Conservation (phyloP, 2,797 vertebrate species). For the Oryzias dopingdopingensis region DNA sequence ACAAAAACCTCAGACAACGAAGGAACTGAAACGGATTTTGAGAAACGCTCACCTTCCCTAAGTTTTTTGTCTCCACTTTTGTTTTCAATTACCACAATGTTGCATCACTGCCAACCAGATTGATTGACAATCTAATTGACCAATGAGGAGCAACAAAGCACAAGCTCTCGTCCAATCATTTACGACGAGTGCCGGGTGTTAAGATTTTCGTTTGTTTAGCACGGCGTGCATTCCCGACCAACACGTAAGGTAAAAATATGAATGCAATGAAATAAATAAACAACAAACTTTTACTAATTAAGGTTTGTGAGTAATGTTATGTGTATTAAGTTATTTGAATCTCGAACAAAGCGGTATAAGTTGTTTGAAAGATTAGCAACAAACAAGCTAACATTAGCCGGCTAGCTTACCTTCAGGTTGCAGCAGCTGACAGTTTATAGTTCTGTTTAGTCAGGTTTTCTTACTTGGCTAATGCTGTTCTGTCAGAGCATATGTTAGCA, state of each 20-base stretch:
- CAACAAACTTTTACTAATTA: neutral
- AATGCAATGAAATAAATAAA: neutral
- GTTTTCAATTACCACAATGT: neutral
- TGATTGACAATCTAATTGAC: conserved; percentile 34
- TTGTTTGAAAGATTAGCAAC: conserved; percentile 30
- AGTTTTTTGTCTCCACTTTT: conserved; percentile 52
- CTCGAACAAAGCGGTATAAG: neutral
- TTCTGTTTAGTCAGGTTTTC: neutral
- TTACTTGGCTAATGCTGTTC: neutral
- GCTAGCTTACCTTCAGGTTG: conserved; percentile 26
- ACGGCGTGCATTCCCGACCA: conserved; percentile 42
- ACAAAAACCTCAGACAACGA: neutral
- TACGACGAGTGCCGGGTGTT: conserved; percentile 11
- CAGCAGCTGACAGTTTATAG: neutral
- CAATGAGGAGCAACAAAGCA: conserved; percentile 26
- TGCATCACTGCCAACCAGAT: conserved; percentile 6
- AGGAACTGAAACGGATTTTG: neutral
- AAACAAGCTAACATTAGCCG: conserved; percentile 58
- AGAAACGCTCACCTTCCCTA: conserved; percentile 3
- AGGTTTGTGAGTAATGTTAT: fast-evolving
- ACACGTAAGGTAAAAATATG: conserved; percentile 56
- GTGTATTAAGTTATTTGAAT: fast-evolving
- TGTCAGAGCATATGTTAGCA: neutral
- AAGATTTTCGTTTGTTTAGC: neutral
- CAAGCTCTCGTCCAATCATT: conserved; percentile 43